A percentile compares a stretch with the other conserved stretches of the same genome.
These are phyloP conservation scores for Drosophila paulistorum DNA, from an alignment of 1,140 invertebrate genomes.

Conservation along the genomic window DNA sequence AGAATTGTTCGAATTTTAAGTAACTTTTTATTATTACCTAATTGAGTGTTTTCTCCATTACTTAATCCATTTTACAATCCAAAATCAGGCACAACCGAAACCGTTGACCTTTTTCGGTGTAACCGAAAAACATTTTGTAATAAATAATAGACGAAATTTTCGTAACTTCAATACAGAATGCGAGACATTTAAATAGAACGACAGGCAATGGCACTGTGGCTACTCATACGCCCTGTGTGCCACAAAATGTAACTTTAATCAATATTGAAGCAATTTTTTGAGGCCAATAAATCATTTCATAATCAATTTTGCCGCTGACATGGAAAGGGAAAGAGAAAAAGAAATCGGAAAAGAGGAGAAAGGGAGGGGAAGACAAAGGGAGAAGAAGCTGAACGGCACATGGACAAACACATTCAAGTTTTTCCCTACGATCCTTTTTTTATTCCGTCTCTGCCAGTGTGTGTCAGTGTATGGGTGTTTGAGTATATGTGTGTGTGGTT, in stretches of 20 bases:
- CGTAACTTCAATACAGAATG: background rate
- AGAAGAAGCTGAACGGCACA: conserved; percentile 42
- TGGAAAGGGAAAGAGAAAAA: conserved; percentile 20
- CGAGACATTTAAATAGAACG: conserved; percentile 2
- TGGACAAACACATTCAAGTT: conserved; percentile 58
- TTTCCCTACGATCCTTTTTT: conserved; percentile 48
- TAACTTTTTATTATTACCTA: no score
- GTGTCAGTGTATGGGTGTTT: conserved; percentile 29
- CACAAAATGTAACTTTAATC: conserved; percentile 67
- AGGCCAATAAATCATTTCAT: conserved; percentile 81
- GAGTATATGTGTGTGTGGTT: conserved; percentile 36
- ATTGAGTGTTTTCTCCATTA: no score
- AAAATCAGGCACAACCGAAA: no score
- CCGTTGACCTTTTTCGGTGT: no score
- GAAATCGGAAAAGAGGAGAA: conserved; percentile 31
- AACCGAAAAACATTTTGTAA: no score
- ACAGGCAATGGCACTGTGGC: conserved; percentile 5
- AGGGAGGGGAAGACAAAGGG: conserved; percentile 5
- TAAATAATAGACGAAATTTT: background rate
- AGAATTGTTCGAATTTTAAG: no score
- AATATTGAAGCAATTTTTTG: conserved; percentile 80
- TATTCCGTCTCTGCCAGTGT: conserved; percentile 11
- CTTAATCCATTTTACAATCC: no score
- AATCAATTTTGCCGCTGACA: conserved; percentile 78
- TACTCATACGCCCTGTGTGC: conserved; percentile 2